Base-by-base conservation (phyloP, 2,113 vertebrate genomes). In the Cochlearius cochlearius region DNA sequence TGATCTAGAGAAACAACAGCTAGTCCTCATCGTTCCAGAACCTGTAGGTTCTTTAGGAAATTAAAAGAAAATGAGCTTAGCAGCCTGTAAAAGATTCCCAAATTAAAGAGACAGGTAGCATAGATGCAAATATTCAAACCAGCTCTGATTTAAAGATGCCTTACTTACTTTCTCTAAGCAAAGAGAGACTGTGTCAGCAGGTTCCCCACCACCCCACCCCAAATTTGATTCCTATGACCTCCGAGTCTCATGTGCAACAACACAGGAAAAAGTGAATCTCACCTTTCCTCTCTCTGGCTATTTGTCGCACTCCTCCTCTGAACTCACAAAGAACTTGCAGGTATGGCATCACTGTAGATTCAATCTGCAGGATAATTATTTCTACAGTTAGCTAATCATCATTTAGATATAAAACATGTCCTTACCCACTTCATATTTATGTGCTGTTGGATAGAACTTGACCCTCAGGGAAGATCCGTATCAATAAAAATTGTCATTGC, bases 231-330 rank as follows among this genome's bases (percentile, higher is more conserved):
- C 34, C 34, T 47, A 7, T 1, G 1, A 47, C 17, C 30, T 53
- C n/a, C 0, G 4, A 77, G n/a, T n/a, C 27, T 74, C 43, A 29
- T 1, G 3, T 7, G 18, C 41, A 92, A 52, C 11, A 81, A 49
- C 2, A 15, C 9, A 84, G 34, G 56, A 77, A 84, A 91, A 86
- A 88, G 26, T 7, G 19, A 56, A 21, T 49, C 94, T 97, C 60
- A 99, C 99, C 99, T 98, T 99, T 99, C 92, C 98, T 98, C 90
- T 99, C 99, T 27, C 98, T 97, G 95, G 99, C 99, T 13, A 99
- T 99, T 92, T 96, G 98, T 15, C 99, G 97, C 52, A 99, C 99
- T 1, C 96, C 97, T 94, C 99, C 99, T 94, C 99, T 98, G 98
- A 99, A 99, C 36, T 99, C 98, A 0, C 99, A 99, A 76, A 99